Evolutionary conservation across 2,888 invertebrate genomes (phyloP).

Genomic region (Cosmia trapezina): DNA sequence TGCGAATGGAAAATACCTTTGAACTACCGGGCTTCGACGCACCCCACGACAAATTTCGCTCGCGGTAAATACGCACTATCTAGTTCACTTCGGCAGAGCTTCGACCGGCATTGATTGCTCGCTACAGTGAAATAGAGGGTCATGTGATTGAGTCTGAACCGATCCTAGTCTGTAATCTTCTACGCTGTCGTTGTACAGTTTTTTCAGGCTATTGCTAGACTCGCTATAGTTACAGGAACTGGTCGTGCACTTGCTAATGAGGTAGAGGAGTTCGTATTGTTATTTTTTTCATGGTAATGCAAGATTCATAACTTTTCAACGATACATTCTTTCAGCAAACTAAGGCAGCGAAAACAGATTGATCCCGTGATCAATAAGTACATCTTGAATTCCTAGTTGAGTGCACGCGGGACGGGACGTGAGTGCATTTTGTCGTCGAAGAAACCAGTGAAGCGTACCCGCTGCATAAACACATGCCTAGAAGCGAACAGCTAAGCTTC

Average conservation of each 20-base stretch:
- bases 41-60: constrained; percentile 73
- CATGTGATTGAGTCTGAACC: constrained; percentile 10
- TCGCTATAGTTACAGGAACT: not conserved
- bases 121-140: constrained; percentile 30
- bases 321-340: constrained; percentile 57
- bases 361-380: constrained; percentile 83
- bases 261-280: not conserved
- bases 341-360: constrained; percentile 68
- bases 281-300: not conserved
- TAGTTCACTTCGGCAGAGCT: constrained; percentile 56
- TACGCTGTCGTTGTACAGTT: not conserved
- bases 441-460: constrained; percentile 83
- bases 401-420: constrained; percentile 80
- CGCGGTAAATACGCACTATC: constrained; percentile 69
- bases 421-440: constrained; percentile 89
- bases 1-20: constrained; percentile 77
- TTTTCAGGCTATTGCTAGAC: not conserved
- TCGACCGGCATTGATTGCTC: constrained; percentile 42
- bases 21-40: constrained; percentile 74
- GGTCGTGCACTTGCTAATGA: constrained; percentile 3
- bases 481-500: constrained; percentile 74
- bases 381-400: constrained; percentile 81
- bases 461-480: constrained; percentile 82
- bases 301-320: no score
- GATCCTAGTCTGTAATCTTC: constrained; percentile 13